Evolutionary conservation across 1,140 invertebrate species (phyloP).

Genomic region (Delia radicum): DNA sequence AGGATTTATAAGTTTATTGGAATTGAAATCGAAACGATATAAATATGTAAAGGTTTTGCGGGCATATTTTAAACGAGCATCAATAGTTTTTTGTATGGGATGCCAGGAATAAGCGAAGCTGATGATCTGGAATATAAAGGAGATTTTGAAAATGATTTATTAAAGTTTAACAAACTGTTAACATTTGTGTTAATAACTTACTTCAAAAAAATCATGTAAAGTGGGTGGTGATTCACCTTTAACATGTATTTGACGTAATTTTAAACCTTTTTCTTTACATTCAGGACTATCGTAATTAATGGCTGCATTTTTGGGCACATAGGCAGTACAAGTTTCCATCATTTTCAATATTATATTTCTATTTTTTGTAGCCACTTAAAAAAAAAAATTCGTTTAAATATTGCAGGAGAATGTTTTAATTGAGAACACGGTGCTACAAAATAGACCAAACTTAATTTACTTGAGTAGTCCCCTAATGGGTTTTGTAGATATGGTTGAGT

Average conservation of each 20-base stretch:
- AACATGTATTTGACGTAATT: conserved; percentile 9
- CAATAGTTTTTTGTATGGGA: conserved; percentile 40
- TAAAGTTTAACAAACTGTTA: neutral
- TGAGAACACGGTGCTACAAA: too few relatives aligned
- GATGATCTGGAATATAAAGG: conserved; percentile 27
- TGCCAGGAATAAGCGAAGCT: conserved; percentile 40
- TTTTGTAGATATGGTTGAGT: too few relatives aligned
- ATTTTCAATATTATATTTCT: neutral
- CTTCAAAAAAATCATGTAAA: conserved; percentile 5
- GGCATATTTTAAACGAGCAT: conserved; percentile 33
- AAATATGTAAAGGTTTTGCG: conserved; percentile 41
- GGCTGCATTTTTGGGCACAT: neutral
- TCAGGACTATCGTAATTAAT: neutral
- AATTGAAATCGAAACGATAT: conserved; percentile 45
- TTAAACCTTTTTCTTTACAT: conserved; percentile 11
- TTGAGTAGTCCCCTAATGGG: too few relatives aligned
- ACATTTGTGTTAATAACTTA: neutral
- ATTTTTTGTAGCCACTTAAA: neutral
- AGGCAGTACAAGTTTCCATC: neutral
- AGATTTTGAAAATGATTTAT: too few relatives aligned
- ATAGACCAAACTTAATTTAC: too few relatives aligned
- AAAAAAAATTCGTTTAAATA: neutral
- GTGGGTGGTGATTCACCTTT: neutral
- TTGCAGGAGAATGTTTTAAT: too few relatives aligned
- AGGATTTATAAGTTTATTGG: conserved; percentile 26